Evolutionary conservation across 2,113 vertebrate species (phyloP), one percentile per base, ranked within the genome.

Genomic region (Ibidorhyncha struthersii): DNA sequence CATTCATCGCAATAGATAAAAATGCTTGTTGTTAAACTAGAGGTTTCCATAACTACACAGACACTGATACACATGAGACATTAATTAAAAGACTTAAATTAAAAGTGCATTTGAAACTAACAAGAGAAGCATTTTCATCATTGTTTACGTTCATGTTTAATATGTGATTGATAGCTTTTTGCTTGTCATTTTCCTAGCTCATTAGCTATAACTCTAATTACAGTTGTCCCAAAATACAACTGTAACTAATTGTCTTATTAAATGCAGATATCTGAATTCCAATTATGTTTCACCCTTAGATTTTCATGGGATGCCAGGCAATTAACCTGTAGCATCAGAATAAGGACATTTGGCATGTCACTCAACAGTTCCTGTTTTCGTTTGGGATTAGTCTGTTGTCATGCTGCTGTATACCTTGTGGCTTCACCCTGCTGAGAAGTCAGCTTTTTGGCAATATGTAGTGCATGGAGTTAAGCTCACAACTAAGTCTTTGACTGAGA

Each of bases 151-250:
- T 89, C 80, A 82, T 1, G 0, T 91, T 95, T 92, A 84, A 76
- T 53, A 20, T 70, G 72, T 91, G 94, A 96, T 89, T 87, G 95
- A 92, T 93, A 86, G 80, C 52, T 91, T 92, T 92, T 86, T 85
- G 53, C 52, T 91, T 97, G 94, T 95, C 80, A 76, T 91, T 81
- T 93, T 84, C 59, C 22, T 78, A 65, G 41, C 20, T 96, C 86
- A 84, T 95, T 95, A 94, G 61, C 73, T 90, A 4, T 81, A 73
- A 71, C 72, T 95, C 63, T 93, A 95, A 97, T 95, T 97, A 89
- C 20, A 73, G 18, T 90, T 94, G 71, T 94, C 91, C 78, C 58
- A 93, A 84, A 96, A 83, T 93, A 71, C 32, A 90, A 8, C 72
- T 93, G 86, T 89, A 82, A 81, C 63, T 93, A 89, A 95, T 86